These are phyloP conservation scores for Phylloscopus trochiloides DNA, from an alignment of 2,113 vertebrate species.

Conservation along the genomic window DNA sequence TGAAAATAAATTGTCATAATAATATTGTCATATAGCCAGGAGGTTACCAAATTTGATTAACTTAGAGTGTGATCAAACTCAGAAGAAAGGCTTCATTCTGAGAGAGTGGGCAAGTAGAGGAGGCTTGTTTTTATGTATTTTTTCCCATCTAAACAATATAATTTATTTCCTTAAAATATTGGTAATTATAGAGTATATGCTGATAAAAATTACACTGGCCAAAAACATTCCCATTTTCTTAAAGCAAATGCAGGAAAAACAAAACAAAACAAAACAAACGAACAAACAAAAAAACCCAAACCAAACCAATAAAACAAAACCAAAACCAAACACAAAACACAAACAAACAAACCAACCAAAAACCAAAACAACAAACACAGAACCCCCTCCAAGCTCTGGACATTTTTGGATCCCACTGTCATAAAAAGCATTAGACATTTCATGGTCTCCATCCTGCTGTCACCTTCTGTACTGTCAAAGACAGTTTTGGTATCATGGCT, in stretches of 20 bases:
- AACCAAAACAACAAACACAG: background rate
- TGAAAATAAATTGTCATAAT: background rate
- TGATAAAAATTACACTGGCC: background rate
- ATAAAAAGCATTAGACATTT: background rate
- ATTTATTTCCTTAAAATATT: background rate
- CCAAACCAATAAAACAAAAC: background rate
- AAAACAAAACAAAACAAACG: background rate
- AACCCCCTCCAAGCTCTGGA: background rate
- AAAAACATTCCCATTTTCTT: background rate
- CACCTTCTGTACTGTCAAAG: background rate
- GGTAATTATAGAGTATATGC: background rate
- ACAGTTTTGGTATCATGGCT: accelerated
- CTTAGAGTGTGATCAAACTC: background rate
- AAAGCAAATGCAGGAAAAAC: background rate
- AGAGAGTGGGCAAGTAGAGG: background rate
- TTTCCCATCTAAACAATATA: background rate
- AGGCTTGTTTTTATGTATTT: background rate
- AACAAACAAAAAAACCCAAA: background rate
- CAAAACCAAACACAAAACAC: too few relatives aligned
- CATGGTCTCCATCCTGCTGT: background rate
- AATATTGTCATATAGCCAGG: background rate
- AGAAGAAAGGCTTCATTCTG: background rate
- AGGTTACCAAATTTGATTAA: background rate
- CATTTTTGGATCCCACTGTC: background rate
- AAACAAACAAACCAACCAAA: background rate